phyloP scores from a whole-genome alignment of 1,140 invertebrate genomes.

The Drosophila parvula region DNA sequence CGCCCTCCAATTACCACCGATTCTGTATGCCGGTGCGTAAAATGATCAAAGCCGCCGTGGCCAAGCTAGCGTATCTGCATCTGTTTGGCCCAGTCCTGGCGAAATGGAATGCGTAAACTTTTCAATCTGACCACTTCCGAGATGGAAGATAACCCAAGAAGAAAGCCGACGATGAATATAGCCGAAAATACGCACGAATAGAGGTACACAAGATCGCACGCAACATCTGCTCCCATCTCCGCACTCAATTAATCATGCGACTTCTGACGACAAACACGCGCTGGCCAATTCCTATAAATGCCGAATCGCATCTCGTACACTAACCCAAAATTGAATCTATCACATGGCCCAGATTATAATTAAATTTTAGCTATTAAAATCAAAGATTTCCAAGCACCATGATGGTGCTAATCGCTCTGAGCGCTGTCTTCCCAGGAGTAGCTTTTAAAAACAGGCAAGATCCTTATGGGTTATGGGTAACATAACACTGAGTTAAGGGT shows the following conservation, averaged over 20 bases:
- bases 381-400: background rate
- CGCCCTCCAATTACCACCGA: slow-evolving; percentile 56
- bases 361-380: background rate
- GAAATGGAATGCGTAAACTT: slow-evolving; percentile 38
- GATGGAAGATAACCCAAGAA: slow-evolving; percentile 9
- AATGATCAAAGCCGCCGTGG: slow-evolving; percentile 69
- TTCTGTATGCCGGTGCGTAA: slow-evolving; percentile 66
- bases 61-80: slow-evolving; percentile 42
- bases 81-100: slow-evolving; percentile 29
- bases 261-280: slow-evolving; percentile 62
- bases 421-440: background rate
- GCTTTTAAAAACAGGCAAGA: background rate
- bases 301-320: slow-evolving; percentile 9
- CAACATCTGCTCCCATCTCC: slow-evolving; percentile 50
- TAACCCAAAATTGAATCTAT: slow-evolving; percentile 6
- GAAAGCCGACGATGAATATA: background rate
- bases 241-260: slow-evolving; percentile 62
- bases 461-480: background rate
- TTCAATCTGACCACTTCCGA: slow-evolving; percentile 47
- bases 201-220: slow-evolving; percentile 17
- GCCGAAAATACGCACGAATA: slow-evolving; percentile 20
- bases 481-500: no score
- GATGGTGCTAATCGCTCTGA: background rate
- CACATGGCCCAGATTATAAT: background rate
- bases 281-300: slow-evolving; percentile 55